Conservation (phyloP, 2,113 vertebrate species). For the Platichthys flesus region DNA sequence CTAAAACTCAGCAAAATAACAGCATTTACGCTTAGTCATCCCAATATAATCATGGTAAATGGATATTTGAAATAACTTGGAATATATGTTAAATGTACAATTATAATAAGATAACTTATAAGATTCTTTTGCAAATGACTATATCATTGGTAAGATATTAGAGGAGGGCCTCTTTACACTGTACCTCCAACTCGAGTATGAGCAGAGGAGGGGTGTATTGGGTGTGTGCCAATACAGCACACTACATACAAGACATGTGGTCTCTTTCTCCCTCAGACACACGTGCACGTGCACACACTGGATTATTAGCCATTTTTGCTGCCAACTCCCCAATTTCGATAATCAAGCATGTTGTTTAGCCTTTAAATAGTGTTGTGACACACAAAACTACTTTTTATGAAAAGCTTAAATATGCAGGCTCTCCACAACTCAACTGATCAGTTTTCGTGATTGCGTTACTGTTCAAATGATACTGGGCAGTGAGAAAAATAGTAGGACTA, state of each 20-base stretch:
- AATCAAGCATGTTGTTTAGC: neutral
- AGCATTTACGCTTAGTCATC: conserved; percentile 40
- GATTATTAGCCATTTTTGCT: conserved; percentile 25
- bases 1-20: neutral
- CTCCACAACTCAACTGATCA: conserved; percentile 2
- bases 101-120: neutral
- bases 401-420: conserved; percentile 3
- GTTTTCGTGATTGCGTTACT: neutral
- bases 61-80: neutral
- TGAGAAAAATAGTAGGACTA: neutral
- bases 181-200: conserved; percentile 26
- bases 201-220: conserved; percentile 55
- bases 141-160: conserved; percentile 1
- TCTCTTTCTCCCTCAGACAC: conserved; percentile 27
- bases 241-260: conserved; percentile 68
- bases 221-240: conserved; percentile 61
- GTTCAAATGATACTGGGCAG: conserved; percentile 14
- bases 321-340: conserved; percentile 19
- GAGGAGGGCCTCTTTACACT: conserved; percentile 17
- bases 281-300: conserved; percentile 21
- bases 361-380: neutral
- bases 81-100: neutral
- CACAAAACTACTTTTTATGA: conserved; percentile 14
- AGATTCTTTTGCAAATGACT: neutral
- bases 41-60: neutral